phyloP scores from a whole-genome alignment of 2,113 vertebrate species.

The Coryphaenoides rupestris region DNA sequence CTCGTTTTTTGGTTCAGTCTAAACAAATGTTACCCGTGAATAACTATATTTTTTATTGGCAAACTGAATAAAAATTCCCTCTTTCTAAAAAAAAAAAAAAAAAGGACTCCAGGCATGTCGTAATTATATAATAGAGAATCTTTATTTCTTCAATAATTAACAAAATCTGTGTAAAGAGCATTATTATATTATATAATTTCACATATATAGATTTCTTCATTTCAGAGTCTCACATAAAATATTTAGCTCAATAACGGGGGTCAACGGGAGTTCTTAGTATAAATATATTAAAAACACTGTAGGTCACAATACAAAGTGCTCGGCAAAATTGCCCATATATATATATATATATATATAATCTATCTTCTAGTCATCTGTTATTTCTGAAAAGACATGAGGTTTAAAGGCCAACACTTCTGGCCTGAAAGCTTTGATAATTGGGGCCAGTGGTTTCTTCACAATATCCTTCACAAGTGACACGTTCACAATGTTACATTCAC shows the following conservation, averaged over 20 bases:
- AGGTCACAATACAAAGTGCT: constrained; percentile 59
- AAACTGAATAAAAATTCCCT: constrained; percentile 44
- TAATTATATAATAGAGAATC: constrained; percentile 2
- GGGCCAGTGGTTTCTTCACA: constrained; percentile 8
- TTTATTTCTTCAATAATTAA: constrained; percentile 32
- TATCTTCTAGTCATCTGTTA: constrained; percentile 10
- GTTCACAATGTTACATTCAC: neutral
- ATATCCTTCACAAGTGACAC: constrained; percentile 15
- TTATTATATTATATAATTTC: constrained; percentile 3
- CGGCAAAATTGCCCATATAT: constrained; percentile 32
- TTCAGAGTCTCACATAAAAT: constrained; percentile 31
- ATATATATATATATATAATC: too few relatives aligned
- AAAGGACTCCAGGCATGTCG: neutral
- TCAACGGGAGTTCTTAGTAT: constrained; percentile 38
- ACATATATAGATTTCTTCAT: constrained; percentile 35
- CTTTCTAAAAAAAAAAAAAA: constrained; percentile 13
- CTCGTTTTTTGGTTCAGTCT: constrained; percentile 38
- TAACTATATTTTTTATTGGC: constrained; percentile 38
- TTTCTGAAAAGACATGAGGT: constrained; percentile 3
- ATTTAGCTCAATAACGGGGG: constrained; percentile 23
- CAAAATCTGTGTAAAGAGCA: constrained; percentile 29
- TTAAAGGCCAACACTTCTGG: constrained; percentile 33
- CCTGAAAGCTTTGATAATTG: constrained; percentile 3
- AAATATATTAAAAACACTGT: constrained; percentile 63
- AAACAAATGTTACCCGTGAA: constrained; percentile 22